Evolutionary conservation across 1,140 invertebrate genomes (phyloP), one percentile per base, ranked within the genome.

Genomic region (Melipona quadrifasciata): DNA sequence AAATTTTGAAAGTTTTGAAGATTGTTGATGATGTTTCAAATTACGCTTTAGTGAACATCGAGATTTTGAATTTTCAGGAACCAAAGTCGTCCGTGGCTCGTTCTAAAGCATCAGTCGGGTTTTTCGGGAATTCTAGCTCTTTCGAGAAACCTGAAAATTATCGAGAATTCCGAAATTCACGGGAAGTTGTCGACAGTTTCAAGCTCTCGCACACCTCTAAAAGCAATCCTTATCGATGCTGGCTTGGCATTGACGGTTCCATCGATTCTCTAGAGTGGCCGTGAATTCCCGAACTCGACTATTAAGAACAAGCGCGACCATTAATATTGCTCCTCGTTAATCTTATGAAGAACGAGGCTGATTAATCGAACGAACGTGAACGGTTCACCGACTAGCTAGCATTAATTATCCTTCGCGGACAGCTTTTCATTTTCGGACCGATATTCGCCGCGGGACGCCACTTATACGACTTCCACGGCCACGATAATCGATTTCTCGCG

Each of bases 251-350:
- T 21, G 34, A 70, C 34, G 65, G 16, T 31, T 70, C 34, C 67
- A 24, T 68, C 31, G 31, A 2, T n/a, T 61, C 34, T 51, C n/a
- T 72, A 16, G 24, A 27, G 19, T 8, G n/a, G 19, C 51, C 31
- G 64, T 76, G 80, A 78, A 89, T 86, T 79, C 53, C 81, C 79
- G n/a, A 85, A 39, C n/a, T n/a, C n/a, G 55, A 17, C 58, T 47
- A 64, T 27, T 76, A 67, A 55, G 74, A 88, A 58, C 68, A 31
- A 24, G 70, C 61, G 72, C 61, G 82, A 90, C 70, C 81, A 90
- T 90, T 90, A 89, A 90, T 89, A 90, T 90, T 72, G 78, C 73
- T 61, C 55, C 89, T 89, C 89, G 90, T 91, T 91, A 91, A 88
- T 90, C 85, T 67, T 58, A 58, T 72, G 34, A 74, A 24, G 82